A percentile compares a stretch with the other conserved stretches of the same genome.
Evolutionary conservation across 1,140 invertebrate species (phyloP).

Genomic region (Drosophila parabipectinata): DNA sequence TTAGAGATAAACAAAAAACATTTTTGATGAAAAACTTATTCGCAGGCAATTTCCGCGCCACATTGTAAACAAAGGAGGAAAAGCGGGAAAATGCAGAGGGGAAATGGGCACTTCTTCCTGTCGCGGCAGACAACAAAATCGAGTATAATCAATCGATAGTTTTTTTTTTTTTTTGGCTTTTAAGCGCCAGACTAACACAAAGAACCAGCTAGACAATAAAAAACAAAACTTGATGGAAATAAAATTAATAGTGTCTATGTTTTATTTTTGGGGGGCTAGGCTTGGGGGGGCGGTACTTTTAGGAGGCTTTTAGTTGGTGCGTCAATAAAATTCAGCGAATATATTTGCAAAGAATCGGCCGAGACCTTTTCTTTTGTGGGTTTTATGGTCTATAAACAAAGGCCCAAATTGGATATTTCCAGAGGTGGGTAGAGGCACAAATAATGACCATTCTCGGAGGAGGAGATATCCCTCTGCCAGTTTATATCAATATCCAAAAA

Average conservation of each 20-base stretch:
- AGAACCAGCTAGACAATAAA: slow-evolving; percentile 39
- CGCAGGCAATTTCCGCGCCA: slow-evolving; percentile 26
- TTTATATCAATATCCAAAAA: slow-evolving; percentile 5
- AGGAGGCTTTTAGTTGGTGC: slow-evolving; percentile 35
- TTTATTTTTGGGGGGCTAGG: not conserved
- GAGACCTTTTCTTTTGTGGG: not conserved
- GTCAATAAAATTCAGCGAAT: slow-evolving; percentile 52
- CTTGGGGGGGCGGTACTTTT: slow-evolving; percentile 6
- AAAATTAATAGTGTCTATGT: slow-evolving; percentile 39
- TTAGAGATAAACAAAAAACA: slow-evolving; percentile 26
- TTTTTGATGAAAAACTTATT: slow-evolving; percentile 22
- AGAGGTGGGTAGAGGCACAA: not conserved
- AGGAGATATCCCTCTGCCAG: not conserved
- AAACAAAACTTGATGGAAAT: slow-evolving; percentile 43
- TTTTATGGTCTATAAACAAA: slow-evolving; percentile 44
- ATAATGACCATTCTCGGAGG: not conserved
- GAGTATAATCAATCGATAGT: slow-evolving; percentile 40
- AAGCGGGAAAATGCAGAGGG: not conserved
- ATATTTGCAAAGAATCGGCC: slow-evolving; percentile 40
- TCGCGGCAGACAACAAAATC: slow-evolving; percentile 5
- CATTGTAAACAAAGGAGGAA: slow-evolving; percentile 29
- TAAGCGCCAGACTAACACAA: slow-evolving; percentile 1
- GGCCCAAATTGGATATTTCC: slow-evolving; percentile 24
- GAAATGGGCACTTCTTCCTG: not conserved
- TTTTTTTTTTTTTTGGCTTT: slow-evolving; percentile 12